phyloP scores from a whole-genome alignment of 2,888 invertebrate species.

The Spodoptera picta region DNA sequence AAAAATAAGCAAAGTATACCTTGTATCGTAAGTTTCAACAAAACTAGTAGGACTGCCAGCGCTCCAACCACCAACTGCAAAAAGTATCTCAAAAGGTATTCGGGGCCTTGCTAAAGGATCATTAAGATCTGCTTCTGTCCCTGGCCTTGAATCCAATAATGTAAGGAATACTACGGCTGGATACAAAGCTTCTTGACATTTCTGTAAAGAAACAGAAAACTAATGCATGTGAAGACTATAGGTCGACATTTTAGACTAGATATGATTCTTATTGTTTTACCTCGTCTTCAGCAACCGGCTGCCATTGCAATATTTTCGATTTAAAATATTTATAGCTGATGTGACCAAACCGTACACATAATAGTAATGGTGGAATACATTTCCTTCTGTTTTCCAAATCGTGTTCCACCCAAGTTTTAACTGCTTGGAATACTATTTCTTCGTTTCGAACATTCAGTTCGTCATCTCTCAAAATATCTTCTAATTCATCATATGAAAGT shows the following conservation, averaged over 20 bases:
- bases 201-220: conserved; percentile 67
- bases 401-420: conserved; percentile 91
- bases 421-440: conserved; percentile 92
- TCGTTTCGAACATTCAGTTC: conserved; percentile 92
- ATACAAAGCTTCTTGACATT: conserved; percentile 86
- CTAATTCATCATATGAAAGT: conserved; percentile 89
- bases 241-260: too few relatives aligned
- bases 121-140: conserved; percentile 84
- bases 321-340: conserved; percentile 89
- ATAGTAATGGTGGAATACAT: conserved; percentile 89
- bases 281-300: conserved; percentile 84
- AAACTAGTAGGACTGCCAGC: conserved; percentile 95
- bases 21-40: conserved; percentile 93
- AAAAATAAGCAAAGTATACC: conserved; percentile 74
- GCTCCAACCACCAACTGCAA: conserved; percentile 95
- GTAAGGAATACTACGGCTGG: conserved; percentile 87
- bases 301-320: conserved; percentile 88
- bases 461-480: conserved; percentile 91
- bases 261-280: conserved; percentile 61
- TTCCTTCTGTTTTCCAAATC: conserved; percentile 86
- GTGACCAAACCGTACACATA: conserved; percentile 91
- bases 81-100: conserved; percentile 93
- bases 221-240: too few relatives aligned
- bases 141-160: conserved; percentile 83
- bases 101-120: conserved; percentile 91